Evolutionary conservation across 2,888 invertebrate species (phyloP).

Genomic region (Tuta absoluta): DNA sequence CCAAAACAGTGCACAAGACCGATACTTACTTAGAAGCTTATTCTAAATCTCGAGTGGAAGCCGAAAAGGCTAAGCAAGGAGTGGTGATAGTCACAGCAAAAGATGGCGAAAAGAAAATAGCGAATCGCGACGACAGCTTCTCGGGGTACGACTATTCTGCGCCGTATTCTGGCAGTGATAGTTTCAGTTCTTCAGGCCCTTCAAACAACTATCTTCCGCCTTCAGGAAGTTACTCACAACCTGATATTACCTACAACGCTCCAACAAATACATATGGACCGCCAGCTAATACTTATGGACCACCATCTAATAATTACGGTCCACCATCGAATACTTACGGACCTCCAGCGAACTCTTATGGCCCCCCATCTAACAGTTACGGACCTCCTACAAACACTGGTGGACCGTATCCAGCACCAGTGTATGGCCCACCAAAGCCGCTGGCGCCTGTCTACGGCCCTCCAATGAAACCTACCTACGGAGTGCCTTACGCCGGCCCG

Average conservation of each 20-base stretch:
- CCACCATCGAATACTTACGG: slow-evolving; percentile 70
- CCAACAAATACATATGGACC: slow-evolving; percentile 61
- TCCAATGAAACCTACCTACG: slow-evolving; percentile 71
- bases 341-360: slow-evolving; percentile 64
- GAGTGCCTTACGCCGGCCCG: slow-evolving; percentile 79
- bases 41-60: slow-evolving; percentile 78
- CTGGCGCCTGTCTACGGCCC: slow-evolving; percentile 59
- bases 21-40: slow-evolving; percentile 86
- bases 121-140: slow-evolving; percentile 73
- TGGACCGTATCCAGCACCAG: neutral
- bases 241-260: slow-evolving; percentile 62
- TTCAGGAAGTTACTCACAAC: slow-evolving; percentile 53
- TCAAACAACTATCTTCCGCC: slow-evolving; percentile 54
- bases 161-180: slow-evolving; percentile 57
- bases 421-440: neutral
- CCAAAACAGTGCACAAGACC: slow-evolving; percentile 60
- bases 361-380: slow-evolving; percentile 61
- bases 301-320: slow-evolving; percentile 61
- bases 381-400: slow-evolving; percentile 50
- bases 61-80: slow-evolving; percentile 70
- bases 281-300: slow-evolving; percentile 59
- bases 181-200: slow-evolving; percentile 57
- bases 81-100: slow-evolving; percentile 73
- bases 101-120: slow-evolving; percentile 72
- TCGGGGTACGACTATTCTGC: slow-evolving; percentile 72